Conservation (phyloP, 2,113 vertebrate genomes). For the Casuarius casuarius region DNA sequence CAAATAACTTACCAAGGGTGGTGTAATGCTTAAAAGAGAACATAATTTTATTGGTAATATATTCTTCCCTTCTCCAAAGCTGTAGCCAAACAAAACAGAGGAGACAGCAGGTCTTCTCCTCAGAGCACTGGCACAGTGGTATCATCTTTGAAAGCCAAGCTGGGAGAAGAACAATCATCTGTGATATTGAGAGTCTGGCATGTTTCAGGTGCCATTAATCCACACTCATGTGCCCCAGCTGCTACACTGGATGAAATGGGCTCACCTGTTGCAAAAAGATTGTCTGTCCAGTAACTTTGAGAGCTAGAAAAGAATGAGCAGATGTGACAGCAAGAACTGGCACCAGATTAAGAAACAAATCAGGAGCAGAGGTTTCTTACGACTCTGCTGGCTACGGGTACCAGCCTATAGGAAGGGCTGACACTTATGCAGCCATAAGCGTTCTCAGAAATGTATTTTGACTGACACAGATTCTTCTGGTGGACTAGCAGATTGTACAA, state of each 20-base stretch:
- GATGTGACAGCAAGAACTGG: conserved; percentile 58
- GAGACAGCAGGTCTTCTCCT: conserved; percentile 65
- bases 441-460: neutral
- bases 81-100: conserved; percentile 56
- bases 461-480: neutral
- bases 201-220: conserved; percentile 62
- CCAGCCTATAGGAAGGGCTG: neutral
- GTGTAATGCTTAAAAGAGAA: conserved; percentile 22
- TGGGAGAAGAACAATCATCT: conserved; percentile 61
- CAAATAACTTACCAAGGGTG: neutral
- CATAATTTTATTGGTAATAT: conserved; percentile 4
- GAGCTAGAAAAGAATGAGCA: conserved; percentile 26
- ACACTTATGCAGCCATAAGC: neutral
- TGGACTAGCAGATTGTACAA: neutral
- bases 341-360: conserved; percentile 41
- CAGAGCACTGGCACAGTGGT: conserved; percentile 5
- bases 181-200: conserved; percentile 40
- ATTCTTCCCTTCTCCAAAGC: conserved; percentile 7
- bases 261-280: conserved; percentile 62
- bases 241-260: conserved; percentile 28
- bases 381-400: neutral
- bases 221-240: conserved; percentile 18
- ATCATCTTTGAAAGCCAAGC: conserved; percentile 49
- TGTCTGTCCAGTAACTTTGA: neutral
- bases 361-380: conserved; percentile 28